Evolutionary conservation across 1,140 invertebrate genomes (phyloP), one percentile per base, ranked within the genome.

Genomic region (Listronotus oregonensis): DNA sequence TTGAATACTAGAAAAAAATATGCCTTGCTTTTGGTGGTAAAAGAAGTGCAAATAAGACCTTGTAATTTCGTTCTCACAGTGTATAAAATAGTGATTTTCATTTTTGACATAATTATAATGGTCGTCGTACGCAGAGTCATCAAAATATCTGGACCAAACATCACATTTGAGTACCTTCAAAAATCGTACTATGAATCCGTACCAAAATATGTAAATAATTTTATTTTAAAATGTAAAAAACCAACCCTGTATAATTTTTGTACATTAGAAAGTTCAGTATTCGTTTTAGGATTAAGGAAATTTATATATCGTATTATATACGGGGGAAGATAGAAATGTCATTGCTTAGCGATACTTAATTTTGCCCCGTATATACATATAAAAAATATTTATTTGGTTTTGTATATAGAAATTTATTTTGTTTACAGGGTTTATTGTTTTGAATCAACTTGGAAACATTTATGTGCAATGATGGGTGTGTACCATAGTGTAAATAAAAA

Each of bases 121-220:
- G 8, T 37, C 7, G 3, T 18, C 4, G 21, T 49, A 52, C n/a
- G 15, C 27, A 52, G 31, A 52, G 27, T 52, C 50, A 52, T 52
- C 50, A 52, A 52, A 52, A 52, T 52, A 52, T 52, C 50, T 52
- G 15, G 31, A 44, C 21, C 21, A 15, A 27, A 42, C 17, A 47
- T 63, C 50, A 37, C 27, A 55, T 31, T 34, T 17, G 39, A 59
- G 15, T 49, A 59, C 55, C 50, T 65, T 58, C 17, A 32, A 62
- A 49, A 47, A 42, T 64, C 43, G 50, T 31, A 52, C 50, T 42
- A 43, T 9, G 3, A n/a, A 43, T 32, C n/a, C 17, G 10, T 57
- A 42, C 18, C 42, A 49, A 21, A 49, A 49, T 9, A 11, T 49
- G 46, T 49, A 49, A 8, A 49, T 49, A 49, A 49, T 49, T 49